Evolutionary conservation across 2,797 vertebrate species (phyloP).

Genomic region (Lepilemur ruficaudatus): DNA sequence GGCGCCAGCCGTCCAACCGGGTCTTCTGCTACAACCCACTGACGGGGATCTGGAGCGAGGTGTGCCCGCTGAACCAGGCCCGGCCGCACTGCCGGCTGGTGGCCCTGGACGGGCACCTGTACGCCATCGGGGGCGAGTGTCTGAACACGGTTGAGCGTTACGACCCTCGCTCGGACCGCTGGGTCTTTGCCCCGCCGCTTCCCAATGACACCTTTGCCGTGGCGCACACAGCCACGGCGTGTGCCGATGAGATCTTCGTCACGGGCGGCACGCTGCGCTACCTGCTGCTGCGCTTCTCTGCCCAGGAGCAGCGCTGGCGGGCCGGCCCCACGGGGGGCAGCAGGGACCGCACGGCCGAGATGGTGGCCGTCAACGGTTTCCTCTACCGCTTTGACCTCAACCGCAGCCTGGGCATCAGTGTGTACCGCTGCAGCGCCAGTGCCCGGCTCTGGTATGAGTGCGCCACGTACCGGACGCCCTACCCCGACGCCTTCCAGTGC

Average conservation of each 20-base stretch:
- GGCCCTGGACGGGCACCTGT: conserved; percentile 91
- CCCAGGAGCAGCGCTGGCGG: conserved; percentile 88
- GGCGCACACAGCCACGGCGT: conserved; percentile 91
- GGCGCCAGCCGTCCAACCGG: conserved; percentile 87
- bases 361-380: conserved; percentile 89
- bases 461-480: conserved; percentile 76
- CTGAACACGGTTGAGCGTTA: conserved; percentile 94
- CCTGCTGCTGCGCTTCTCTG: conserved; percentile 89
- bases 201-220: conserved; percentile 94
- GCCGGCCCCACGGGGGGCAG: conserved; percentile 80
- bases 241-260: conserved; percentile 91
- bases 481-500: conserved; percentile 89
- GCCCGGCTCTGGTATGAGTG: conserved; percentile 94
- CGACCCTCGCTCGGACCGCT: conserved; percentile 91
- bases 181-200: conserved; percentile 90
- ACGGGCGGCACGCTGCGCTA: conserved; percentile 92
- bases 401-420: conserved; percentile 86
- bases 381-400: conserved; percentile 94
- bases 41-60: conserved; percentile 92
- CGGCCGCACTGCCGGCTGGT: conserved; percentile 94
- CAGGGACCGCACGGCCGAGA: conserved; percentile 89
- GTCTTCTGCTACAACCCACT: conserved; percentile 96
- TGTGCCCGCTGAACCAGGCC: conserved; percentile 93
- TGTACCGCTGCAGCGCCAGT: conserved; percentile 91
- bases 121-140: conserved; percentile 96